Base-by-base conservation (phyloP, 2,113 vertebrate species). In the Etheostoma spectabile region DNA sequence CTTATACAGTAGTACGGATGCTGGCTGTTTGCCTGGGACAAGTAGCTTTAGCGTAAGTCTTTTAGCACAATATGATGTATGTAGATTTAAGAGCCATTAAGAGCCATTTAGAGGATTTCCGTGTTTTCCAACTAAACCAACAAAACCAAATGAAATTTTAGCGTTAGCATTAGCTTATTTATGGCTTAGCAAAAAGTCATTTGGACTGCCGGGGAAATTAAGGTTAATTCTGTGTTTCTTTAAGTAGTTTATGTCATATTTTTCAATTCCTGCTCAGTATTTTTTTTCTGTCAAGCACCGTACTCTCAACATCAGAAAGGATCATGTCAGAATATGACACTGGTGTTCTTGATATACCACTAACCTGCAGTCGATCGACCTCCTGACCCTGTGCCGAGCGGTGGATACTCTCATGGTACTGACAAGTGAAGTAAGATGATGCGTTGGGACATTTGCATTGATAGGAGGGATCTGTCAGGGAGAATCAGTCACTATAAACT, bases 361-460 rank as follows among this genome's bases (percentile, higher is more conserved):
- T 74, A 85, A 83, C 80, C 70, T 73, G 82, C 64, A 81, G 84
- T 67, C 57, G 33, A 52, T 87, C 83, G 86, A 90, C 77, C 84
- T 73, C 12, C 18, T 10, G 75, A 80, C 76, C 82, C 49, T 24
- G 61, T 21, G 63, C 49, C 21, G 66, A 56, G 77, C n/a, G 45
- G 48, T n/a, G 69, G 52, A 70, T 63, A 59, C 64, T 77, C 80
- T 79, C 51, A 14, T 66, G 52, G 62, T 12, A 13, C 66, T 45
- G 62, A 66, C 80, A 74, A 86, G 82, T 80, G 67, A 86, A 78
- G 81, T 76, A 86, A 62, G 63, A 88, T 93, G 87, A 95, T 92
- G 70, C 81, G 59, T 68, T 75, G 60, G 91, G 93, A 93, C 92
- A 90, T 90, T 83, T 90, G 77, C 82, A 85, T 80, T 84, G 91